Conservation (phyloP, 1,140 invertebrate species). For the Leptoteleia sp. region DNA sequence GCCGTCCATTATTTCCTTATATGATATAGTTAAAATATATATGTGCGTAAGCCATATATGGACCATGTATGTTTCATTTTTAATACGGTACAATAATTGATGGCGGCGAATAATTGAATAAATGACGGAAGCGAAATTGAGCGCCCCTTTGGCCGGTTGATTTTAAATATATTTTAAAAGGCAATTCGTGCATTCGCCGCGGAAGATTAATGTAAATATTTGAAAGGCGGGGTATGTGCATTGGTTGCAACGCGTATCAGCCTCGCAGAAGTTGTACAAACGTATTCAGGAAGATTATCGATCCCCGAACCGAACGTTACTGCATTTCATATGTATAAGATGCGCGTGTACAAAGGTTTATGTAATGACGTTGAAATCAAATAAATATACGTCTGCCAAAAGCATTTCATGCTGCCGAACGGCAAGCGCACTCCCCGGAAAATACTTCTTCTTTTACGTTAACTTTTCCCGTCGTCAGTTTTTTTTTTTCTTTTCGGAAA, state of each 20-base stretch:
- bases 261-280: conserved; percentile 42
- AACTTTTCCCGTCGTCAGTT: too few species aligned
- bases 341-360: conserved; percentile 64
- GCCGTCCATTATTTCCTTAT: too few species aligned
- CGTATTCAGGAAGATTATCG: conserved; percentile 57
- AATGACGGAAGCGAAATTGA: too few species aligned
- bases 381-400: conserved; percentile 59
- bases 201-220: conserved; percentile 52
- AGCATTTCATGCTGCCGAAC: conserved; percentile 40
- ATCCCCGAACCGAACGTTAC: conserved; percentile 49
- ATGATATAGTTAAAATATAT: too few species aligned
- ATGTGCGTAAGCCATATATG: too few species aligned
- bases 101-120: too few species aligned
- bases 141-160: too few species aligned
- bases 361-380: conserved; percentile 56
- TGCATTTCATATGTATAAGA: conserved; percentile 60
- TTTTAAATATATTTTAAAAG: conserved; percentile 31
- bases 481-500: conserved; percentile 15
- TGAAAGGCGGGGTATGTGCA: conserved; percentile 44
- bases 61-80: too few species aligned
- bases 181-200: conserved; percentile 29
- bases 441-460: conserved; percentile 24
- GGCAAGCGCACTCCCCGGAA: too few species aligned
- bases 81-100: too few species aligned
- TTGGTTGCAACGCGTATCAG: conserved; percentile 50